A percentile compares a stretch with the other conserved stretches of the same genome.
Conservation (phyloP, 2,797 vertebrate species). For the Pseudocheirus occidentalis region DNA sequence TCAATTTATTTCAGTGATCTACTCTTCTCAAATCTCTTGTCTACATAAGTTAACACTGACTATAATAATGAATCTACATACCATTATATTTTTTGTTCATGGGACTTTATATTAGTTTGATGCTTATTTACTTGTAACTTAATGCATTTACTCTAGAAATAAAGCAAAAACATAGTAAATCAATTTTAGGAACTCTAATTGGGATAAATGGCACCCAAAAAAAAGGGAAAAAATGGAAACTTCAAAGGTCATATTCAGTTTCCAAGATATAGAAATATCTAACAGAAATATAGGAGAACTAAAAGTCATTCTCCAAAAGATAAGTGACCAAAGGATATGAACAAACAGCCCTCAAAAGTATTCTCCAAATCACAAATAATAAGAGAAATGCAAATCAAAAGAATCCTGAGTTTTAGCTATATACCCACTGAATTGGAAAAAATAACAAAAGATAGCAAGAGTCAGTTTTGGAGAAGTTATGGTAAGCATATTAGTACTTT, state of each 20-base stretch:
- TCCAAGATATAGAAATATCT: neutral
- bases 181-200: constrained; percentile 6
- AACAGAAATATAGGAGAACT: neutral
- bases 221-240: neutral
- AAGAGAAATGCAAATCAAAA: neutral
- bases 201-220: constrained; percentile 1
- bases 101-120: neutral
- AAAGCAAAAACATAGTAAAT: neutral
- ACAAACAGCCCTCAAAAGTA: neutral
- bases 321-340: neutral
- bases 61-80: constrained; percentile 3
- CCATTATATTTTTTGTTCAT: neutral
- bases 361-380: neutral
- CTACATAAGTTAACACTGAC: neutral
- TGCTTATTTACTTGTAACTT: constrained; percentile 10
- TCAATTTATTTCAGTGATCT: neutral
- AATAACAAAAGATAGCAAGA: neutral
- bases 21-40: neutral
- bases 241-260: neutral
- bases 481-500: neutral
- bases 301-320: neutral
- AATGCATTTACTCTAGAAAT: constrained; percentile 22
- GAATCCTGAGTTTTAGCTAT: neutral
- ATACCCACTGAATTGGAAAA: neutral
- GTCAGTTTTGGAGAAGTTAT: neutral